Base-by-base conservation (phyloP, 2,113 vertebrate genomes). In the Hippocampus mohnikei region DNA sequence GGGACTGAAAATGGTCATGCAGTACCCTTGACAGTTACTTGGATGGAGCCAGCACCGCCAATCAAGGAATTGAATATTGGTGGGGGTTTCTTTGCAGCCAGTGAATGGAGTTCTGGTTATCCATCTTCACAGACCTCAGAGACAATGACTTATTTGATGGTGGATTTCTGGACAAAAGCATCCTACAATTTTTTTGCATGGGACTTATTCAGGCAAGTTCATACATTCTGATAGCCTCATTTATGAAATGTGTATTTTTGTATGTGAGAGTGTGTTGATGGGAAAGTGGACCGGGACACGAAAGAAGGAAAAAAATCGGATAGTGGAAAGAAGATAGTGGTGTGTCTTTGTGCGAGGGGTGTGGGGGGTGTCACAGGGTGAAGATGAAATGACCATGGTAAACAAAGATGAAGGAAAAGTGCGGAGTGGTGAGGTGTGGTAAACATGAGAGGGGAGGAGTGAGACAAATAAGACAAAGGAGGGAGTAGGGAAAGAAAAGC, bases 91-190 rank as follows among this genome's bases (percentile, higher is more conserved):
- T 83, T 27, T 33, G 15, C 7, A 82, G 42, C 15, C 42, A 86
- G 55, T 73, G 74, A 1, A 33, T 73, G 52, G 72, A 78, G 61
- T 84, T 81, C 48, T 81, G 79, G 74, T 50, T 85, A 10, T 67
- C 56, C 40, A 42, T 79, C 46, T 71, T 81, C 55, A 42, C 63
- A 59, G 69, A 79, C 33, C 56, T 84, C 9, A 77, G 64, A 74
- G 79, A 78, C 68, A 78, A 74, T 3, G 53, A 27, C 2, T 62
- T 68, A 40, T 85, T 80, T 55, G 67, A 72, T 60, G 74, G 65
- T 5, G 75, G 65, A 5, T 71, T 78, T 67, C 61, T 29, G 29
- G 29, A 29, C 29, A 29, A 29, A 29, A 29, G 29, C 29, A 29
- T 29, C 29, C 29, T 29, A 3, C 29, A 29, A 29, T 29, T 29